Evolutionary conservation across 2,888 invertebrate species (phyloP).

Genomic region (Metalampra italica): DNA sequence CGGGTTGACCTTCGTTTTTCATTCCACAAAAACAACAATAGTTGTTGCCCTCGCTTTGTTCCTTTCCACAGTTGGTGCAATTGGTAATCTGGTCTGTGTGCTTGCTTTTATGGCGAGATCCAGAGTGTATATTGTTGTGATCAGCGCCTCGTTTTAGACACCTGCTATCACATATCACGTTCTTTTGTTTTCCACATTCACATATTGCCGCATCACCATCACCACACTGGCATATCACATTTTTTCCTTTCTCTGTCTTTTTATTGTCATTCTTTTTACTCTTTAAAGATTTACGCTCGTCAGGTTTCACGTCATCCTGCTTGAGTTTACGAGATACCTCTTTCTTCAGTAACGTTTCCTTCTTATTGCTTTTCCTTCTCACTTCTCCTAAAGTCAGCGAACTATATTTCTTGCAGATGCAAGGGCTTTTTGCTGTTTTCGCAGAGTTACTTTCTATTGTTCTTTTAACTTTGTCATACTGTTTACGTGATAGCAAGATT

Average conservation of each 20-base stretch:
- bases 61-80: background rate
- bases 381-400: constrained; percentile 38
- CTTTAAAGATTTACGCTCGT: background rate
- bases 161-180: background rate
- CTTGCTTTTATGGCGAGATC: too few species aligned
- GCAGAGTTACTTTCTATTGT: constrained; percentile 28
- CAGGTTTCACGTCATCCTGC: background rate
- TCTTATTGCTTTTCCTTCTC: constrained; percentile 19
- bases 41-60: background rate
- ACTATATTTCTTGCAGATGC: constrained; percentile 22
- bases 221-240: background rate
- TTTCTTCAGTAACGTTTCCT: too few species aligned
- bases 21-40: background rate
- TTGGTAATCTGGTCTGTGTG: too few species aligned
- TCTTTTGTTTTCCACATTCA: background rate
- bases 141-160: too few species aligned
- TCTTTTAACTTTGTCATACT: constrained; percentile 55
- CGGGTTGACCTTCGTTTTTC: background rate
- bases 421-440: constrained; percentile 11
- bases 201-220: background rate
- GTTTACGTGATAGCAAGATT: constrained; percentile 47
- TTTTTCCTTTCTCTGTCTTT: background rate
- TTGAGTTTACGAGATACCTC: background rate
- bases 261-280: background rate
- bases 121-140: too few species aligned